Conservation (phyloP, 1,140 invertebrate genomes). For the Phthorimaea operculella region DNA sequence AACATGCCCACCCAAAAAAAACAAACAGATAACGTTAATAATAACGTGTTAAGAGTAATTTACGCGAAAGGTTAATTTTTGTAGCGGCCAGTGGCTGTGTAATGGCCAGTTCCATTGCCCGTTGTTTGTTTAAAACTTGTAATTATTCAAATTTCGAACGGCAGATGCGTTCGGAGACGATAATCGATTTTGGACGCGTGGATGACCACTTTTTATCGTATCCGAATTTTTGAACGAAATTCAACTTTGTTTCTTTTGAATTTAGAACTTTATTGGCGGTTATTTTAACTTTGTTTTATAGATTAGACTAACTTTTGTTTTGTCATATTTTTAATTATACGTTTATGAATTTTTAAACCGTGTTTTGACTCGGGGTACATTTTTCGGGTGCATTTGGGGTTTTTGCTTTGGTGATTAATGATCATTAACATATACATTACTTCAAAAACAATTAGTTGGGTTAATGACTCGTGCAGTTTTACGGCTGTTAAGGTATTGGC, state of each 20-base stretch:
- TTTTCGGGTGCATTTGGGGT: background rate
- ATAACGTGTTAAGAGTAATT: constrained; percentile 40
- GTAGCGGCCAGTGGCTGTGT: constrained; percentile 11
- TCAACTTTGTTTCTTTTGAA: too few relatives aligned
- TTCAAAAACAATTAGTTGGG: constrained; percentile 24
- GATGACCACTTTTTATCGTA: background rate
- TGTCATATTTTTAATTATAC: constrained; percentile 11
- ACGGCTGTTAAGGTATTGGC: background rate
- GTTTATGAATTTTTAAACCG: constrained; percentile 5
- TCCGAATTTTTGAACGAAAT: too few relatives aligned
- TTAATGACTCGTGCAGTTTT: constrained; percentile 27
- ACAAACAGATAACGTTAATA: background rate
- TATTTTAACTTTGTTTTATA: background rate
- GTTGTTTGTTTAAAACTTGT: constrained; percentile 60
- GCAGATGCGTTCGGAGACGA: constrained; percentile 54
- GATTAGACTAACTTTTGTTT: background rate
- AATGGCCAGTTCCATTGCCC: constrained; percentile 45
- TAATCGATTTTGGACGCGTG: constrained; percentile 52
- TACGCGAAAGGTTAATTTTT: constrained; percentile 18
- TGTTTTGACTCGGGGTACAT: constrained; percentile 1
- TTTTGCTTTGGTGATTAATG: background rate
- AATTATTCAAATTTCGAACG: constrained; percentile 63
- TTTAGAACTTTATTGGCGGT: too few relatives aligned
- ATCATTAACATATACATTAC: background rate
- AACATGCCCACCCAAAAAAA: too few relatives aligned